Conservation (phyloP, 2,797 vertebrate species). For the Cichlasoma orientale region DNA sequence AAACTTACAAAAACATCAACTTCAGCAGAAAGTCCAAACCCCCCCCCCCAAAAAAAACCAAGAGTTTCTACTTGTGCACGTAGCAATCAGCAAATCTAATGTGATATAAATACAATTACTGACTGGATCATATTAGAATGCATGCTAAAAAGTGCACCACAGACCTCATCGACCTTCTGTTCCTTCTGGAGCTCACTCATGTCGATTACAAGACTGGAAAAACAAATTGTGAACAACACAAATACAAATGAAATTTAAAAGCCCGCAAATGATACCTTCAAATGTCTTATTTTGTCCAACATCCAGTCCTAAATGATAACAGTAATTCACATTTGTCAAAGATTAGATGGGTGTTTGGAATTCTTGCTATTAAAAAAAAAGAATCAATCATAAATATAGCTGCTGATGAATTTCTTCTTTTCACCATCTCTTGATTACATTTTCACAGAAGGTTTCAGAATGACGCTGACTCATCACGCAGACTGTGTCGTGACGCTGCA, state of each 20-base stretch:
- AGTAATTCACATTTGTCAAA: not conserved
- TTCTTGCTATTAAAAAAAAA: not conserved
- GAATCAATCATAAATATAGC: not conserved
- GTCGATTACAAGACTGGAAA: constrained; percentile 86
- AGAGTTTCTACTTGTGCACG: fast-evolving
- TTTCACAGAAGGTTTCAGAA: not conserved
- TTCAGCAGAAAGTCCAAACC: not conserved
- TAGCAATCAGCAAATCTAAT: not conserved
- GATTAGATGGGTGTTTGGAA: not conserved
- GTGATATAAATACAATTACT: not conserved
- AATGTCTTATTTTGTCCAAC: not conserved
- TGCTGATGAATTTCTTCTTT: not conserved
- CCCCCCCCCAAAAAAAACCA: too few species aligned
- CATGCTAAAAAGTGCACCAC: not conserved
- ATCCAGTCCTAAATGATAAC: not conserved
- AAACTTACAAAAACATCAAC: fast-evolving
- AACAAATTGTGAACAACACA: not conserved
- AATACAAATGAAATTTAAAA: not conserved
- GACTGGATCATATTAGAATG: fast-evolving
- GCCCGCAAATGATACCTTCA: fast-evolving
- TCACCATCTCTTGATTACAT: not conserved
- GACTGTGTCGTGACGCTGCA: not conserved
- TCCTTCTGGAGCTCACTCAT: constrained; percentile 88
- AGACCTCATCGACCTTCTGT: constrained; percentile 87
- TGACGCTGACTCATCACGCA: not conserved